Evolutionary conservation across 1,140 invertebrate species (phyloP), one percentile per base, ranked within the genome.

Genomic region (Conus ventricosus): DNA sequence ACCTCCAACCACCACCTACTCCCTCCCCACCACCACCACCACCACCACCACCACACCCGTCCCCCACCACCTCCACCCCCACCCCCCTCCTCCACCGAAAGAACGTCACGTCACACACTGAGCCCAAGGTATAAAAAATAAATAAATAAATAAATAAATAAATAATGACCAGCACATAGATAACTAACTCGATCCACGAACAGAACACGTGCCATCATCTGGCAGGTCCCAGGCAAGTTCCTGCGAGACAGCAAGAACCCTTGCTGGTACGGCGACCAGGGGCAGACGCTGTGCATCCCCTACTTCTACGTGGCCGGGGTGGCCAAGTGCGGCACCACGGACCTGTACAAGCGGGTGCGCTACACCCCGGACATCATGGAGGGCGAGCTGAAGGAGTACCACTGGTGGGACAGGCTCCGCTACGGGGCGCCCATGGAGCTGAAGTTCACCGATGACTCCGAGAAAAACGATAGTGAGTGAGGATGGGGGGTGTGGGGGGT

Each of bases 301-400:
- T 93, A 92, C 75, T 93, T 93, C 67, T 90, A 92, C 27, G 57
- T 93, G 15, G 87, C 92, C 0, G 93, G 93, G 10, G 87, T 92
- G 20, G 92, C 91, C 80, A 93, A 93, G 81, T 91, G 92, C 88
- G 93, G 92, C 1, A 91, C 92, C 10, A 92, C 93, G 0, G 93
- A 93, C 85, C 88, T 93, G 10, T 93, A 90, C 75, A 39, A 57
- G 63, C 88, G 91, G 67, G 88, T 93, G 8, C 57, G 88, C 0
- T 25, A 81, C 84, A 92, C 93, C 83, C 93, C 92, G 27, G 86
- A 92, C 51, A 88, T 93, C 20, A 80, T 91, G n/a, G 82, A 60
- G 51, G 92, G 92, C 63, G 60, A 84, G 17, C 17, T 84, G 39
- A 91, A 91, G 85, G 90, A 91, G 63, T 88, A 88, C 4, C 90